Evolutionary conservation across 2,888 invertebrate genomes (phyloP).

Genomic region (Calliopum simillimum): DNA sequence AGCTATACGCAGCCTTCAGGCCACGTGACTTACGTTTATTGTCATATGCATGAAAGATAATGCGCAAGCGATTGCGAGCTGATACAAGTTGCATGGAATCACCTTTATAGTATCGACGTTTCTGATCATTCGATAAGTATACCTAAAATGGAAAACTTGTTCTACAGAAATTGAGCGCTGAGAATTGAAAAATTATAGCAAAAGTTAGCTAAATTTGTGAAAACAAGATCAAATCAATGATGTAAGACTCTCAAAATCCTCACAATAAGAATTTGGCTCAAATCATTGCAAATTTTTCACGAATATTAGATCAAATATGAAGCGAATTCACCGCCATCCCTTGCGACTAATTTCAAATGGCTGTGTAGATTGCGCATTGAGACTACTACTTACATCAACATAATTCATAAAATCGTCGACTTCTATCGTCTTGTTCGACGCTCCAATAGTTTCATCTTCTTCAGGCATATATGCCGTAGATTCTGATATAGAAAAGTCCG

Average conservation of each 20-base stretch:
- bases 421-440: conserved; percentile 23
- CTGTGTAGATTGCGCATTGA: too few relatives aligned
- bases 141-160: conserved; percentile 46
- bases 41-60: conserved; percentile 75
- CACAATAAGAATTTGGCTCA: too few relatives aligned
- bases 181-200: too few relatives aligned
- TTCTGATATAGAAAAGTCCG: conserved; percentile 69
- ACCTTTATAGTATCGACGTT: conserved; percentile 52
- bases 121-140: conserved; percentile 45
- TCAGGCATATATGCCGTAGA: conserved; percentile 1
- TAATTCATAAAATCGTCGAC: conserved; percentile 70
- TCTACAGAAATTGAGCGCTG: too few relatives aligned
- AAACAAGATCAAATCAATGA: too few relatives aligned
- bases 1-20: conserved; percentile 79
- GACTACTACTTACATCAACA: conserved; percentile 55
- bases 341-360: too few relatives aligned
- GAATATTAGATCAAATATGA: too few relatives aligned
- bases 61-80: conserved; percentile 77
- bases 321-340: too few relatives aligned
- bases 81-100: conserved; percentile 72
- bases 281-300: too few relatives aligned
- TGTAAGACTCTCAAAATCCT: too few relatives aligned
- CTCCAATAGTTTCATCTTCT: neutral
- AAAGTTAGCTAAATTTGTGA: too few relatives aligned
- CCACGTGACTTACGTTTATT: conserved; percentile 70